A percentile compares a stretch with the other conserved stretches of the same genome.
phyloP scores from a whole-genome alignment of 2,888 invertebrate species.

The Platerodrilus igneus region DNA sequence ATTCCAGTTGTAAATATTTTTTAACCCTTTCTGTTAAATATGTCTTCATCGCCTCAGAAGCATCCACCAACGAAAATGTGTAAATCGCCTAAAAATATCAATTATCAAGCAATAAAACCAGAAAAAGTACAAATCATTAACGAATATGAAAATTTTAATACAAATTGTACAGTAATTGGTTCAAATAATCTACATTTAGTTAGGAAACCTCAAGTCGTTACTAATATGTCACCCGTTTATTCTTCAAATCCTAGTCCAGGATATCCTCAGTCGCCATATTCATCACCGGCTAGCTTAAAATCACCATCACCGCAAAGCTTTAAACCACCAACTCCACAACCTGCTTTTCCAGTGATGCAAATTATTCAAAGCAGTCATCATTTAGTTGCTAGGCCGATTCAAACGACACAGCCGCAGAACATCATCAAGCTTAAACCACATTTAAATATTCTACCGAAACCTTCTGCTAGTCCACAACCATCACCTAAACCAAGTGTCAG shows the following conservation, averaged over 20 bases:
- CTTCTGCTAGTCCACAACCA: constrained; percentile 44
- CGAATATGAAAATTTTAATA: constrained; percentile 46
- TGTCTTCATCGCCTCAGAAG: constrained; percentile 46
- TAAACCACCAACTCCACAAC: constrained; percentile 46
- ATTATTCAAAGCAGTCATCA: constrained; percentile 44
- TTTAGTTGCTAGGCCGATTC: constrained; percentile 42
- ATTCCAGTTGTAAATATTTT: constrained; percentile 21
- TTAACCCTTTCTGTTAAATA: no score
- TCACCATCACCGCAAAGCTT: constrained; percentile 43
- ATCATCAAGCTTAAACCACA: constrained; percentile 48
- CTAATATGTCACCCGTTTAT: constrained; percentile 44
- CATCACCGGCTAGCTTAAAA: constrained; percentile 45
- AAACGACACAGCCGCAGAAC: constrained; percentile 38
- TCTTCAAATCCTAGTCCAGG: constrained; percentile 37
- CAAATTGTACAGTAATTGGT: constrained; percentile 48
- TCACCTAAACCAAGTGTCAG: constrained; percentile 47
- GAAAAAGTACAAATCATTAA: constrained; percentile 38
- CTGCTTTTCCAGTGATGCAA: constrained; percentile 45
- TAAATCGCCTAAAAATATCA: constrained; percentile 46
- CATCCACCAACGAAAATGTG: constrained; percentile 47
- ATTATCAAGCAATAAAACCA: constrained; percentile 19
- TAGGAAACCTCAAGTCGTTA: constrained; percentile 45
- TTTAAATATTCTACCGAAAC: constrained; percentile 48
- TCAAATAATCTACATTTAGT: constrained; percentile 48
- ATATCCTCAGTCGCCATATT: constrained; percentile 45